These are phyloP conservation scores for Sebastes alutus DNA, from an alignment of 2,797 vertebrate species.

Conservation along the genomic window DNA sequence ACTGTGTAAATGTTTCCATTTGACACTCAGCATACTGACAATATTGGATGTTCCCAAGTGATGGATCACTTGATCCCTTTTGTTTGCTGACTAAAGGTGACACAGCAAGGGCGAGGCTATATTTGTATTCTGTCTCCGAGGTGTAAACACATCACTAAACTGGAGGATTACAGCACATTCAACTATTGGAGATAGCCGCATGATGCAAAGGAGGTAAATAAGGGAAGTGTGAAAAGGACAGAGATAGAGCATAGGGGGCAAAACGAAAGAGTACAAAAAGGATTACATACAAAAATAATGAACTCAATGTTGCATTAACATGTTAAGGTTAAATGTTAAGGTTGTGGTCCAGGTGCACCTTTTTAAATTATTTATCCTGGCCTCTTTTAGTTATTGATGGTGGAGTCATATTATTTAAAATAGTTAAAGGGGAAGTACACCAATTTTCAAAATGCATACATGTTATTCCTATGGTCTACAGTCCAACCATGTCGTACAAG, in stretches of 20 bases:
- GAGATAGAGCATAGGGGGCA: too few species aligned
- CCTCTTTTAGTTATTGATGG: background rate
- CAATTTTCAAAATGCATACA: too few species aligned
- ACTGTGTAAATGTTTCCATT: conserved; percentile 9
- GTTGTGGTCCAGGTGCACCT: background rate
- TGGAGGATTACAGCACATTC: conserved; percentile 10
- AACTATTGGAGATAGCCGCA: background rate
- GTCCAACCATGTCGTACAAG: too few species aligned
- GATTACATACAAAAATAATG: background rate
- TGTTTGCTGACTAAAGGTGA: conserved; percentile 43
- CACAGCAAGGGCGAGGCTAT: conserved; percentile 28
- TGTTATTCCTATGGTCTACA: too few species aligned
- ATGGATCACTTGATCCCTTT: conserved; percentile 33
- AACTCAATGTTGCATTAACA: background rate
- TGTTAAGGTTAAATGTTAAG: background rate
- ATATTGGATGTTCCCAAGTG: background rate
- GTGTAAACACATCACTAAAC: conserved; percentile 20
- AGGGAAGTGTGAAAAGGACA: background rate
- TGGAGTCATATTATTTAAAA: background rate
- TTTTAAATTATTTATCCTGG: background rate
- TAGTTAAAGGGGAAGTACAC: too few species aligned
- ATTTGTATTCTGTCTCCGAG: conserved; percentile 21
- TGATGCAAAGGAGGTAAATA: background rate
- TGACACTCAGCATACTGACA: background rate
- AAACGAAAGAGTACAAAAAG: background rate